A percentile compares a stretch with the other conserved stretches of the same genome.
These are phyloP conservation scores for Euplagia quadripunctaria DNA, from an alignment of 2,888 invertebrate genomes.

Conservation along the genomic window DNA sequence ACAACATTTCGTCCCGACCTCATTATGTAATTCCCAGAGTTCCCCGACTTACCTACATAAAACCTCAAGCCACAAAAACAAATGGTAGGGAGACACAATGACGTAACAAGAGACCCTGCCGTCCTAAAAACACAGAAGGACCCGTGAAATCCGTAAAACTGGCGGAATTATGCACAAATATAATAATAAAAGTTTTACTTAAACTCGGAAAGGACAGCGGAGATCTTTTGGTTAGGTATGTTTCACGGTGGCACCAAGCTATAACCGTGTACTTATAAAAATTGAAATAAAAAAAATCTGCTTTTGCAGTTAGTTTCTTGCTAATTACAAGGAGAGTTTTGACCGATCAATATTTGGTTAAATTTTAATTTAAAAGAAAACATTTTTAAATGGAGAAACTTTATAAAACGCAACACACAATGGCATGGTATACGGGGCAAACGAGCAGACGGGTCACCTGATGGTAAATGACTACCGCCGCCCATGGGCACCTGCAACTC, in stretches of 20 bases:
- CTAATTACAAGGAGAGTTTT: no score
- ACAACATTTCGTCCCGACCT: not conserved
- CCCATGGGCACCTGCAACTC: no score
- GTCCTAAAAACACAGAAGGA: slow-evolving; percentile 41
- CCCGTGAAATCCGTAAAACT: slow-evolving; percentile 20
- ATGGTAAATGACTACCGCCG: no score
- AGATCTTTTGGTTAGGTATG: slow-evolving; percentile 1
- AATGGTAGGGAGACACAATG: slow-evolving; percentile 2
- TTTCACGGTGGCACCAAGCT: no score
- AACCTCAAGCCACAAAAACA: slow-evolving; percentile 10
- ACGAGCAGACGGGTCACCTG: no score
- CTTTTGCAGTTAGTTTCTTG: no score
- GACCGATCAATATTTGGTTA: no score
- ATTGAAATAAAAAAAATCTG: no score
- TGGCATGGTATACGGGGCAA: no score
- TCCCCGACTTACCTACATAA: slow-evolving; percentile 15
- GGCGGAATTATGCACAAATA: slow-evolving; percentile 44
- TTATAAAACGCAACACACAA: no score
- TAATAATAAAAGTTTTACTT: slow-evolving; percentile 37
- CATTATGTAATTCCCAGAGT: not conserved
- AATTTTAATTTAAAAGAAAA: no score
- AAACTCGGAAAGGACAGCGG: slow-evolving; percentile 1
- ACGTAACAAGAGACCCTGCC: slow-evolving; percentile 3
- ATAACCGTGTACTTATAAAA: not conserved
- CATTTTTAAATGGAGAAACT: no score